A percentile compares a stretch with the other conserved stretches of the same genome.
Conservation (phyloP, 2,797 vertebrate genomes). For the Pseudochaenichthys georgianus region DNA sequence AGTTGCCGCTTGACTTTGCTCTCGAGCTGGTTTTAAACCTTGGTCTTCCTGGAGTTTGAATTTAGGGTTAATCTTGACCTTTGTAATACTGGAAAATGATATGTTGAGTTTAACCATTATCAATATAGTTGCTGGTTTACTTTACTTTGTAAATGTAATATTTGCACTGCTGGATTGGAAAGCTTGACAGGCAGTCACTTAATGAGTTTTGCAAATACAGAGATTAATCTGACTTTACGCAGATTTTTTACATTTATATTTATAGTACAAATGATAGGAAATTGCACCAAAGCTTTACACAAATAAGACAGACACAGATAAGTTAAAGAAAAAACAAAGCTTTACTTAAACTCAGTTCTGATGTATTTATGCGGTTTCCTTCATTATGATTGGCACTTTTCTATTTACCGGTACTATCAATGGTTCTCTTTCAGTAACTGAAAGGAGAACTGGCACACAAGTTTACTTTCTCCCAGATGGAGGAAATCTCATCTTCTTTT, state of each 20-base stretch:
- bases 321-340: background rate
- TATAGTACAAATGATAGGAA: background rate
- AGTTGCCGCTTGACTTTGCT: background rate
- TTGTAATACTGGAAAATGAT: background rate
- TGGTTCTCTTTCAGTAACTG: slow-evolving; percentile 29
- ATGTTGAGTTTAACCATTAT: background rate
- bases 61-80: background rate
- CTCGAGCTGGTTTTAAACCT: background rate
- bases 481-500: slow-evolving; percentile 54
- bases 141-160: too few relatives aligned
- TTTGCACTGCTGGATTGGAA: background rate
- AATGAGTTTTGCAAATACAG: too few relatives aligned
- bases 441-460: slow-evolving; percentile 39
- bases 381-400: slow-evolving; percentile 51
- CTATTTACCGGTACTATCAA: slow-evolving; percentile 38
- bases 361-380: slow-evolving; percentile 28
- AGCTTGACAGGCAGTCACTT: background rate
- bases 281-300: slow-evolving; percentile 2
- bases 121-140: too few relatives aligned
- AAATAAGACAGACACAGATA: background rate
- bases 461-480: slow-evolving; percentile 51
- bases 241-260: background rate
- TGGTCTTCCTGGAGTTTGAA: background rate
- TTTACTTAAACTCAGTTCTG: slow-evolving; percentile 20
- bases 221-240: background rate